Percentiles rank a stretch among this genome's conserved stretches.
Evolutionary conservation across 2,113 vertebrate species (phyloP).

Genomic region (Sander lucioperca): DNA sequence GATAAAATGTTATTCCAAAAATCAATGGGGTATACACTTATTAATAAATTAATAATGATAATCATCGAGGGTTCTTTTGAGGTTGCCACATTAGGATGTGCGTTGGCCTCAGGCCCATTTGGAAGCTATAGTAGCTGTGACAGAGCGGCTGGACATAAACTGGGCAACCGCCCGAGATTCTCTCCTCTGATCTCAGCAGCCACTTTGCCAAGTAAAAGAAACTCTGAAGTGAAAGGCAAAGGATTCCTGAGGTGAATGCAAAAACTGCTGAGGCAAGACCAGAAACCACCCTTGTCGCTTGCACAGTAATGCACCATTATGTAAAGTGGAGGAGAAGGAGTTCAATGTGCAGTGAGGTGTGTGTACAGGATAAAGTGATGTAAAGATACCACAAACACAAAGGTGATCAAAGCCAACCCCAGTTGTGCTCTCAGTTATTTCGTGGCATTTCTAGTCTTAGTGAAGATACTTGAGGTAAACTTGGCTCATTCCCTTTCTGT

Average conservation of each 20-base stretch:
- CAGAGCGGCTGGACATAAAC: constrained; percentile 49
- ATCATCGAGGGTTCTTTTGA: constrained; percentile 15
- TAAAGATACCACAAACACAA: constrained; percentile 2
- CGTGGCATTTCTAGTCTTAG: neutral
- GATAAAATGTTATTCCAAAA: neutral
- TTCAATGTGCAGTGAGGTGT: constrained; percentile 14
- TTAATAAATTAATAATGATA: neutral
- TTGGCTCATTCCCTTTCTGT: neutral
- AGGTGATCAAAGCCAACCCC: neutral
- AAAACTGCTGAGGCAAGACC: constrained; percentile 38
- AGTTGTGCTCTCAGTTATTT: neutral
- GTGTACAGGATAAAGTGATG: neutral
- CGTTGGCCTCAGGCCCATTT: constrained; percentile 45
- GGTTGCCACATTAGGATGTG: constrained; percentile 33
- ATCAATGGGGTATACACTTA: neutral
- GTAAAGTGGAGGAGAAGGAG: constrained; percentile 16
- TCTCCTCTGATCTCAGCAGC: constrained; percentile 58
- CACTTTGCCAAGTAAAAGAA: constrained; percentile 67
- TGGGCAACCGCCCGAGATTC: constrained; percentile 44
- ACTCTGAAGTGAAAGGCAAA: constrained; percentile 55
- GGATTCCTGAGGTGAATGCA: constrained; percentile 61
- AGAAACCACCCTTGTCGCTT: constrained; percentile 21
- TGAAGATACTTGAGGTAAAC: constrained; percentile 3
- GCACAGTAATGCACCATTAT: constrained; percentile 30
- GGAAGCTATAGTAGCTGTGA: constrained; percentile 45